phyloP scores from a whole-genome alignment of 2,113 vertebrate species.

The Patagioenas fasciata region DNA sequence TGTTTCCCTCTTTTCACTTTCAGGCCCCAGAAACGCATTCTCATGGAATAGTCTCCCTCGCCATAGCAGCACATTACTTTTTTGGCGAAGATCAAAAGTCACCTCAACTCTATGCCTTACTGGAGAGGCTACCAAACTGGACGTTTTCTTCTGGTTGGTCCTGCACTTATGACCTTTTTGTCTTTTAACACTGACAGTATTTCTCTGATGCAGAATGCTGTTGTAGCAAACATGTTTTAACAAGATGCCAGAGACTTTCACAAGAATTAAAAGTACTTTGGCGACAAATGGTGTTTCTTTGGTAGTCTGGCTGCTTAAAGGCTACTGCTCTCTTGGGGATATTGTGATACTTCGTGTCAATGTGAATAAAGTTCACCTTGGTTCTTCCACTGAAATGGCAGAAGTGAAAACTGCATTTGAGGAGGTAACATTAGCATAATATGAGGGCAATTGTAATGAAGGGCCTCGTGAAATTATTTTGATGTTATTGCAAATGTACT shows the following conservation, averaged over 20 bases:
- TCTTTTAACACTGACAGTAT: constrained; percentile 64
- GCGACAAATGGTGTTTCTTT: neutral
- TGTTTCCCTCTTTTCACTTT: constrained; percentile 29
- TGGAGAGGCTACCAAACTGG: constrained; percentile 87
- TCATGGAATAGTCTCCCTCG: constrained; percentile 85
- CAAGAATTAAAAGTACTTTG: neutral
- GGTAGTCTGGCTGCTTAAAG: neutral
- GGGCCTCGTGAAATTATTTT: neutral
- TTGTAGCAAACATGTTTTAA: neutral
- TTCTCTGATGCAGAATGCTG: neutral
- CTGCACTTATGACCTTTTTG: constrained; percentile 89
- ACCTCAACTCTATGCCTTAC: constrained; percentile 77
- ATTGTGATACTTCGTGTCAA: neutral
- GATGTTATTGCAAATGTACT: neutral
- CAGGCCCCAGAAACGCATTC: constrained; percentile 70
- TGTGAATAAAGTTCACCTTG: neutral
- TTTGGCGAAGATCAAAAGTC: constrained; percentile 87
- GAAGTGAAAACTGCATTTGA: neutral
- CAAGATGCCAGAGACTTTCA: neutral
- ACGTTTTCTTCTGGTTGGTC: constrained; percentile 91
- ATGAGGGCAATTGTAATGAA: neutral
- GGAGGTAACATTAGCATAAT: neutral
- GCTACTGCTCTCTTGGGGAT: neutral
- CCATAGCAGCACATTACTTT: constrained; percentile 89
- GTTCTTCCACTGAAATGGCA: neutral